phyloP scores from a whole-genome alignment of 2,113 vertebrate species.

The Phrynosoma blainvillii region DNA sequence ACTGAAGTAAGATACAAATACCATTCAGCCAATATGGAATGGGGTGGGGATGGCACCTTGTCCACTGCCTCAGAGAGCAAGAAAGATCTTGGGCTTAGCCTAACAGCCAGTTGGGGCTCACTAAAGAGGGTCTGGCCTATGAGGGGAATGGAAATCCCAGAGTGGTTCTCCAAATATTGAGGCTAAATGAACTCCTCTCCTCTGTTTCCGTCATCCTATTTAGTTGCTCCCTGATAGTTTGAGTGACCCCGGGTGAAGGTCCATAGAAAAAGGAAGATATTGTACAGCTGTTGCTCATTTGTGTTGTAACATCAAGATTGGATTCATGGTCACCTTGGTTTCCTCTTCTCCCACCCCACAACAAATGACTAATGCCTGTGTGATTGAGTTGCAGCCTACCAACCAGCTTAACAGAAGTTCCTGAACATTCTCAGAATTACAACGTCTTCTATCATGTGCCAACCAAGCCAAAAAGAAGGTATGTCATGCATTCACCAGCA shows the following conservation, averaged over 20 bases:
- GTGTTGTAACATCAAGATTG: constrained; percentile 46
- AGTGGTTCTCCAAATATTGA: neutral
- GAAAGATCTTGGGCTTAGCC: neutral
- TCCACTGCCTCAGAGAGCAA: neutral
- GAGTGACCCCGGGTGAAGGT: constrained; percentile 20
- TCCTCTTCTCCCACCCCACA: constrained; percentile 49
- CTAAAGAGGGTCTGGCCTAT: neutral
- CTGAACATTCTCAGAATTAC: constrained; percentile 57
- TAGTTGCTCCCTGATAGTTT: constrained; percentile 22
- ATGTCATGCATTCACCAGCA: neutral
- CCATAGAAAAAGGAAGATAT: constrained; percentile 16
- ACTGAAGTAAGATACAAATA: too few relatives aligned
- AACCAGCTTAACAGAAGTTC: constrained; percentile 39
- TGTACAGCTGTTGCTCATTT: constrained; percentile 34
- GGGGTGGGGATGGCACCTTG: neutral
- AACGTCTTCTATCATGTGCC: constrained; percentile 68
- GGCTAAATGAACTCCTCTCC: neutral
- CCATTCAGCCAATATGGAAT: neutral
- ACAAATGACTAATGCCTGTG: constrained; percentile 66
- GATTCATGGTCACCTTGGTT: constrained; percentile 58
- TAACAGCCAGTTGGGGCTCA: neutral
- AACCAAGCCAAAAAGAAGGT: constrained; percentile 27
- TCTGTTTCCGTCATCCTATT: neutral
- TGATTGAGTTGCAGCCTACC: constrained; percentile 60
- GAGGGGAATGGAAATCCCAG: neutral